Conservation (phyloP, 2,888 invertebrate species). For the Tridacna crocea region DNA sequence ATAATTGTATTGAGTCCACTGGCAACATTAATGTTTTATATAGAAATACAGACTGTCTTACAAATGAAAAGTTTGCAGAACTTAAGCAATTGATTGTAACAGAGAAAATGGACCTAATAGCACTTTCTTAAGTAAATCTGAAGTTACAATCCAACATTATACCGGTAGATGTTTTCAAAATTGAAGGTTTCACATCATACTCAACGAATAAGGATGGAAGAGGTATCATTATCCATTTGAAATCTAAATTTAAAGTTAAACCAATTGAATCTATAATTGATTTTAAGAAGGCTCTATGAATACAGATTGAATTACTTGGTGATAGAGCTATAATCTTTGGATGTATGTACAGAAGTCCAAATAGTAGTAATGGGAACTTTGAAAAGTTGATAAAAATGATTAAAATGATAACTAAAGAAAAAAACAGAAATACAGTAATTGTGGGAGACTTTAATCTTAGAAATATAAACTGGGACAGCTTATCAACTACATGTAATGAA, state of each 20-base stretch:
- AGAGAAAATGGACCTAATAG: constrained; percentile 6
- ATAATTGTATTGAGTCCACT: background rate
- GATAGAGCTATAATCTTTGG: background rate
- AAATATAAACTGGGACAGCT: background rate
- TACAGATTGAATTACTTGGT: background rate
- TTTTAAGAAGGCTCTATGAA: background rate
- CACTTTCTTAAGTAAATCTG: constrained; percentile 11
- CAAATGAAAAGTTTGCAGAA: constrained; percentile 10
- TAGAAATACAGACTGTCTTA: constrained; percentile 24
- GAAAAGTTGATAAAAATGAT: background rate
- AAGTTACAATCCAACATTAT: background rate
- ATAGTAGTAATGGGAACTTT: background rate
- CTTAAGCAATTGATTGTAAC: background rate
- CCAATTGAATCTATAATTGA: background rate
- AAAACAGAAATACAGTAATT: background rate
- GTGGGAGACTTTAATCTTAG: constrained; percentile 4
- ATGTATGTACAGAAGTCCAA: constrained; percentile 19
- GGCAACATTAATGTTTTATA: background rate
- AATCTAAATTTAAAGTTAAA: background rate
- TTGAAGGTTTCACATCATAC: background rate
- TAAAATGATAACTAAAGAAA: background rate
- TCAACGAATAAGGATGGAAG: background rate
- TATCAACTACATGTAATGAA: background rate
- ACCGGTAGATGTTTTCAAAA: background rate
- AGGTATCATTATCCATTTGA: background rate